These are phyloP conservation scores for Cryptops parisi DNA, from an alignment of 2,888 invertebrate genomes.

Conservation along the genomic window DNA sequence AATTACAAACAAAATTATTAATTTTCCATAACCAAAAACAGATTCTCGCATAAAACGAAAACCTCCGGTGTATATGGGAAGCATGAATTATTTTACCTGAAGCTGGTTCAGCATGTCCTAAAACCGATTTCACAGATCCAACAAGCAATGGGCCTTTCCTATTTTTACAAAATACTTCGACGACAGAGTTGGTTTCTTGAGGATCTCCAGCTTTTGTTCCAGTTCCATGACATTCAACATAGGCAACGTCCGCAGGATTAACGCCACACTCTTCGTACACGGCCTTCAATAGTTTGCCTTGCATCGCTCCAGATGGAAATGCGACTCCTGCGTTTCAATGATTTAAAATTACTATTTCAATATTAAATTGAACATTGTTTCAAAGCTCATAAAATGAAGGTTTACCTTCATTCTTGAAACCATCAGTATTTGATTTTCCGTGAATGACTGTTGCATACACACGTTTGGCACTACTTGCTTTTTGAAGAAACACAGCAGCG, in stretches of 20 bases:
- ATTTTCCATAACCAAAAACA: no score
- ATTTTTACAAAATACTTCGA: conserved; percentile 74
- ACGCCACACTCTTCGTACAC: conserved; percentile 71
- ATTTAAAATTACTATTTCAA: background rate
- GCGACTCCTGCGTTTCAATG: conserved; percentile 33
- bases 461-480: background rate
- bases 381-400: background rate
- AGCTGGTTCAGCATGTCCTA: conserved; percentile 95
- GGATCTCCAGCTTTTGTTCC: conserved; percentile 99
- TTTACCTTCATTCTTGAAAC: conserved; percentile 8
- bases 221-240: conserved; percentile 97
- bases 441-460: background rate
- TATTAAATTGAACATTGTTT: background rate
- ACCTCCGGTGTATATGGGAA: no score
- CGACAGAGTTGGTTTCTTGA: conserved; percentile 89
- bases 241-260: conserved; percentile 65
- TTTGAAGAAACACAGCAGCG: conserved; percentile 4
- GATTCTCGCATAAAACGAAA: no score
- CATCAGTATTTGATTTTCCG: conserved; percentile 4
- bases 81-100: no score
- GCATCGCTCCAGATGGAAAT: conserved; percentile 44
- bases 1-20: background rate
- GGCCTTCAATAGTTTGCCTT: conserved; percentile 50
- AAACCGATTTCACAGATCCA: conserved; percentile 95
- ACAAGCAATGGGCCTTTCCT: conserved; percentile 65